Percentiles rank a stretch among this genome's conserved stretches.
Conservation (phyloP, 2,113 vertebrate genomes). For the Chinchilla lanigera region DNA sequence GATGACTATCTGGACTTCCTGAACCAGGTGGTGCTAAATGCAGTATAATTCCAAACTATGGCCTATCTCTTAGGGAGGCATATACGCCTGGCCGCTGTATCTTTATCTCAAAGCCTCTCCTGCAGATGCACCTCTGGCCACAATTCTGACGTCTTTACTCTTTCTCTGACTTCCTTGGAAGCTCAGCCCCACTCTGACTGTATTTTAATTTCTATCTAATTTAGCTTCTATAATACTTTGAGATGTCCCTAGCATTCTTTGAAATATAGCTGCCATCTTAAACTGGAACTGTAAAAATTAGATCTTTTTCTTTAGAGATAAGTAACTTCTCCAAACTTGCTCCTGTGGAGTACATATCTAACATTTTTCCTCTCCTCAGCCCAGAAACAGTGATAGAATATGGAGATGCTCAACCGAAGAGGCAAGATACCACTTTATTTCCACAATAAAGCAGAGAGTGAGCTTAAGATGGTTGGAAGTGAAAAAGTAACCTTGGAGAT, state of each 20-base stretch:
- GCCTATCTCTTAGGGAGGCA: not conserved
- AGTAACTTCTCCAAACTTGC: not conserved
- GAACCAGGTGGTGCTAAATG: not conserved
- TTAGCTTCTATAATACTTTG: not conserved
- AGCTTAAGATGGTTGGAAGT: not conserved
- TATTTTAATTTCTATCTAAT: not conserved
- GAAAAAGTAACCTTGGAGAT: not conserved
- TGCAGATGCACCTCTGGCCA: not conserved
- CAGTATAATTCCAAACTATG: not conserved
- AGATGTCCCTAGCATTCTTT: not conserved
- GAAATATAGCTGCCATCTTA: not conserved
- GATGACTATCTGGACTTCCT: not conserved
- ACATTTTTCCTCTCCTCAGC: too few relatives aligned
- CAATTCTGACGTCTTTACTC: not conserved
- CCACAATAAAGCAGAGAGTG: not conserved
- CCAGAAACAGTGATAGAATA: not conserved
- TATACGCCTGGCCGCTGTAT: not conserved
- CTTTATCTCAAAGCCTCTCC: not conserved
- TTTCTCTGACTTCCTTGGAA: not conserved
- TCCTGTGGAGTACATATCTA: not conserved
- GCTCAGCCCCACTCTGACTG: not conserved
- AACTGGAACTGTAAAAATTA: not conserved
- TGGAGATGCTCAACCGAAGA: not conserved
- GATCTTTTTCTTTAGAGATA: not conserved
- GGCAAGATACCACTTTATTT: not conserved